Base-by-base conservation (phyloP, 2,113 vertebrate species). In the Sylvilagus bachmani region DNA sequence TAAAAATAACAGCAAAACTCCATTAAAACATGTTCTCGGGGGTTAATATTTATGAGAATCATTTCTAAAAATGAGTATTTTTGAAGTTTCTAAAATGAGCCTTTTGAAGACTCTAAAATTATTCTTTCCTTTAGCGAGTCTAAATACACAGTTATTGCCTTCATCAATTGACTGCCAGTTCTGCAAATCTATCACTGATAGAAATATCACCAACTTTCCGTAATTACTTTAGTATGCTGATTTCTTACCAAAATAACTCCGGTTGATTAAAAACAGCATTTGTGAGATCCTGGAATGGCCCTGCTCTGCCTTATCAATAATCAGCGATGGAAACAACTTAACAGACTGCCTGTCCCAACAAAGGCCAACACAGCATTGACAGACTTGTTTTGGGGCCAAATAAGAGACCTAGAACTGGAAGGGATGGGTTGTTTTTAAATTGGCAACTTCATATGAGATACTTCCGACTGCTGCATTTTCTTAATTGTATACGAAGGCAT, bases 31-130 rank as follows among this genome's bases (percentile, higher is more conserved):
- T 66, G 24, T 77, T 73, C 64, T 94, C 87, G 51, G 74, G 83
- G 62, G 84, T 74, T 90, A 95, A 78, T 74, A 73, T 70, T 84
- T 90, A 73, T 77, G 62, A 88, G 25, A 88, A 61, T 36, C 31
- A 83, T 67, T 88, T 95, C 71, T 86, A 93, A 91, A 58, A 81
- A 25, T 55, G 21, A 83, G 36, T 51, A 91, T n/a, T 74, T 86
- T 53, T 55, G 49, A 86, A 86, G 31, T 44, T 90, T 38, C 51
- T 71, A 71, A 85, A 84, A 49, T 51, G 31, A 90, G 24, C 51
- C 83, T 61, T 93, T 75, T 87, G 27, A 93, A 82, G 53, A 66
- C 94, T 90, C 67, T 88, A 86, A 95, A 96, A 94, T 85, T 87
- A 66, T 27, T 49, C 58, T 86, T 86, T 93, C 62, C 82, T 83